Conservation (phyloP, 2,113 vertebrate genomes). For the Notiomystis cincta region DNA sequence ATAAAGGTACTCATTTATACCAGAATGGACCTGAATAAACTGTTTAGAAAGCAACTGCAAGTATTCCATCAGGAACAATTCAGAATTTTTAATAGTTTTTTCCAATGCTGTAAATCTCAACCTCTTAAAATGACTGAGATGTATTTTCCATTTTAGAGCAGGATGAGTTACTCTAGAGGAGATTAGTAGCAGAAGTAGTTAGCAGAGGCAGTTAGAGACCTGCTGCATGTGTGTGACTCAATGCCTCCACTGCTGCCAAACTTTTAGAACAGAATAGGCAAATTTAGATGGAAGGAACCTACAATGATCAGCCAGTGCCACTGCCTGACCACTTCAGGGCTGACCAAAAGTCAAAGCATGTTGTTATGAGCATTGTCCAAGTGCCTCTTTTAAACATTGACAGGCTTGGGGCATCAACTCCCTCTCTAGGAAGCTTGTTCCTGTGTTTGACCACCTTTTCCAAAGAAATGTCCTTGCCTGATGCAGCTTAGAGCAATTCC, state of each 20-base stretch:
- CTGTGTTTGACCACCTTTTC: neutral
- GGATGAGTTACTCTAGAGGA: neutral
- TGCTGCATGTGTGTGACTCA: neutral
- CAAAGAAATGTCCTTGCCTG: neutral
- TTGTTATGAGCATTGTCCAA: neutral
- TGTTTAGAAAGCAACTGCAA: neutral
- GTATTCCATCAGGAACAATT: neutral
- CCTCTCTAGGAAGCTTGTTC: neutral
- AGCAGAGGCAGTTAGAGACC: neutral
- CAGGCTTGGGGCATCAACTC: neutral
- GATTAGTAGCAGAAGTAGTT: neutral
- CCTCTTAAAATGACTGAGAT: neutral
- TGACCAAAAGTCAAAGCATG: neutral
- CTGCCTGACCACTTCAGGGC: neutral
- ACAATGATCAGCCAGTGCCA: neutral
- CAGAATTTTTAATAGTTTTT: neutral
- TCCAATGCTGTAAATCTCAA: neutral
- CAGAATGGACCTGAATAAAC: neutral
- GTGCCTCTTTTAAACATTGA: neutral
- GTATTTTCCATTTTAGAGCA: neutral
- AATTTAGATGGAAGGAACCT: neutral
- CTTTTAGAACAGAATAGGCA: neutral
- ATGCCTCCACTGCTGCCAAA: neutral
- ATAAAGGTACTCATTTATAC: neutral
- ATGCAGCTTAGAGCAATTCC: neutral